Conservation (phyloP, 2,113 vertebrate species). For the Hippocampus abdominalis region DNA sequence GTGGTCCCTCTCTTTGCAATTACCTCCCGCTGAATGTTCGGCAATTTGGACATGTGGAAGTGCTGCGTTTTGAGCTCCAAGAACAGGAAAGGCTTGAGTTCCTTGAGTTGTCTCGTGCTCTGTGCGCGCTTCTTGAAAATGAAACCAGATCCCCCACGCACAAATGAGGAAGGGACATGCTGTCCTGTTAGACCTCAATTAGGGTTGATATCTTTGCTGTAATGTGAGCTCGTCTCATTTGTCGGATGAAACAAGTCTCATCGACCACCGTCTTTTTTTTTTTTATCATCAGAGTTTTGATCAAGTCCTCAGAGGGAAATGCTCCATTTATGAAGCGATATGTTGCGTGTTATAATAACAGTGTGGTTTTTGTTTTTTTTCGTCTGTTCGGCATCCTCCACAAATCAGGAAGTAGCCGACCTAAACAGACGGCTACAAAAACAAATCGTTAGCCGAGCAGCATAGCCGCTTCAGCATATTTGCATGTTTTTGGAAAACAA, state of each 20-base stretch:
- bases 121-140: slow-evolving; percentile 21
- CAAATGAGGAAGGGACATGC: slow-evolving; percentile 5
- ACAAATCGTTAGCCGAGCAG: background rate
- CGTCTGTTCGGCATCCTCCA: background rate
- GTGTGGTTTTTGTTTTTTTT: background rate
- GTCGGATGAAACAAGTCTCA: background rate
- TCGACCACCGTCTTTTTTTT: background rate
- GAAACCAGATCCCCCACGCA: slow-evolving; percentile 43
- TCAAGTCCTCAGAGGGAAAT: background rate
- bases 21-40: no score
- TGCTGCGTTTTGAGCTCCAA: background rate
- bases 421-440: background rate
- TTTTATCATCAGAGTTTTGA: background rate
- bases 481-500: background rate
- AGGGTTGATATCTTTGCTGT: slow-evolving; percentile 9
- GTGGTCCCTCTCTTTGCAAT: no score
- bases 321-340: background rate
- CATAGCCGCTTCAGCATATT: background rate
- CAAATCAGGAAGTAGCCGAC: background rate
- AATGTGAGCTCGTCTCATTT: slow-evolving; percentile 12
- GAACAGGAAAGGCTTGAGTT: slow-evolving; percentile 23
- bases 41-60: slow-evolving; percentile 20
- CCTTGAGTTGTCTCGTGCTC: background rate
- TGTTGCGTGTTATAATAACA: background rate
- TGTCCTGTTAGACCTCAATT: background rate